Conservation (phyloP, 2,797 vertebrate genomes). For the Taeniopygia guttata region DNA sequence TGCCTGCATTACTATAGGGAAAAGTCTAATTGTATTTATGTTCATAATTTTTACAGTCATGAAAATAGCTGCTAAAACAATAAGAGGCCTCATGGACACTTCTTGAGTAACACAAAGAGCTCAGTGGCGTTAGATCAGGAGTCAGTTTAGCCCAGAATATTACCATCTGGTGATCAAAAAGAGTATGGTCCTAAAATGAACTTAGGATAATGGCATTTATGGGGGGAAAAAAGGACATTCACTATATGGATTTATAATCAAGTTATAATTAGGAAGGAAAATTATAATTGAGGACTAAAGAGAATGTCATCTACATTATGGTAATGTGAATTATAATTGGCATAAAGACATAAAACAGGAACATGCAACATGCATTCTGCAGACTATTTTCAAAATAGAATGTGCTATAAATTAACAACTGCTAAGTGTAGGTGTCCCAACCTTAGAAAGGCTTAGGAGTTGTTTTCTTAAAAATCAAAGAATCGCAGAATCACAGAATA, state of each 20-base stretch:
- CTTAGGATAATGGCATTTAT: not conserved
- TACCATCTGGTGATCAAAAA: not conserved
- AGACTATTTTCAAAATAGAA: not conserved
- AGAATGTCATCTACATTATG: not conserved
- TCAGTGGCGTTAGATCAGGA: not conserved
- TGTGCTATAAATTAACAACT: slow-evolving; percentile 7
- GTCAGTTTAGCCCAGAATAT: not conserved
- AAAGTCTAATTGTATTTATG: not conserved
- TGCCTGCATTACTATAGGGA: not conserved
- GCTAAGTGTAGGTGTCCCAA: not conserved
- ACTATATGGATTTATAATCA: not conserved
- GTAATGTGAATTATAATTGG: not conserved
- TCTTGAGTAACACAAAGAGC: not conserved
- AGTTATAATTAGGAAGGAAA: not conserved
- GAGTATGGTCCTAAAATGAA: not conserved
- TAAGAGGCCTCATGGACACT: accelerated
- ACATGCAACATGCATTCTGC: not conserved
- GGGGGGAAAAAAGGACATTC: not conserved
- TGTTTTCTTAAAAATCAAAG: not conserved
- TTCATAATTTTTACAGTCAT: not conserved
- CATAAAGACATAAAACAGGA: not conserved
- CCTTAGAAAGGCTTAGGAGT: not conserved
- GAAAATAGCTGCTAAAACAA: not conserved
- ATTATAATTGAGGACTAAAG: not conserved
- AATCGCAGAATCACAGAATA: not conserved